Evolutionary conservation across 2,888 invertebrate genomes (phyloP), one percentile per base, ranked within the genome.

Genomic region (Ormyrus pomaceus): DNA sequence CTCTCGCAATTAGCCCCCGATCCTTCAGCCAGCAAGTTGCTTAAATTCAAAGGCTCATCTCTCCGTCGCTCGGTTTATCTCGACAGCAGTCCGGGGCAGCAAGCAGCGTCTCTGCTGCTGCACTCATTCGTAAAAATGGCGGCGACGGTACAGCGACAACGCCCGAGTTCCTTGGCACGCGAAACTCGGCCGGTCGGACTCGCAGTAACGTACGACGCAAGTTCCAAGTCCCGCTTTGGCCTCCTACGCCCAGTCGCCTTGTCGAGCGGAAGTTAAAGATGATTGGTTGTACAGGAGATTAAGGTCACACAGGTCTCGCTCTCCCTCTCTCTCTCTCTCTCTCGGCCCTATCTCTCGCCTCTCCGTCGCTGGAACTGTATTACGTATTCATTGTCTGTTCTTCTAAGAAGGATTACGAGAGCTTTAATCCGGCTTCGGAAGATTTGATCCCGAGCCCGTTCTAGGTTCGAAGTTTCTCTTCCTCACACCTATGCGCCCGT

Each of bases 361-460:
- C 34, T n/a, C 61, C 19, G 34, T 19, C 13, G 13, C 48, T 46
- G 6, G 59, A 48, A 69, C 59, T 73, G 77, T 83, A 83, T 86
- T 86, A 84, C 79, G 84, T 86, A 87, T 86, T 85, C 86, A 86
- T 86, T 72, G 80, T 71, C 77, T 80, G 77, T 83, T 77, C 77
- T 78, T 75, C 77, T 73, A 78, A 71, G 73, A 83, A 81, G 85
- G 83, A 86, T 88, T 85, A 85, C 84, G 81, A 84, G 84, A 83
- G 84, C 84, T 83, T 85, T 87, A 87, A 87, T 87, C 86, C 83
- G 70, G 65, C 79, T 82, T 82, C 77, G 79, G 78, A 83, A 84
- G 82, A 82, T 84, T 84, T 82, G 79, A 83, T 81, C 79, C 80
- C 71, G 53, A 81, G 48, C 81, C 82, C 82, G 81, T 82, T 19